Base-by-base conservation (phyloP, 2,113 vertebrate genomes). In the Colaptes auratus region DNA sequence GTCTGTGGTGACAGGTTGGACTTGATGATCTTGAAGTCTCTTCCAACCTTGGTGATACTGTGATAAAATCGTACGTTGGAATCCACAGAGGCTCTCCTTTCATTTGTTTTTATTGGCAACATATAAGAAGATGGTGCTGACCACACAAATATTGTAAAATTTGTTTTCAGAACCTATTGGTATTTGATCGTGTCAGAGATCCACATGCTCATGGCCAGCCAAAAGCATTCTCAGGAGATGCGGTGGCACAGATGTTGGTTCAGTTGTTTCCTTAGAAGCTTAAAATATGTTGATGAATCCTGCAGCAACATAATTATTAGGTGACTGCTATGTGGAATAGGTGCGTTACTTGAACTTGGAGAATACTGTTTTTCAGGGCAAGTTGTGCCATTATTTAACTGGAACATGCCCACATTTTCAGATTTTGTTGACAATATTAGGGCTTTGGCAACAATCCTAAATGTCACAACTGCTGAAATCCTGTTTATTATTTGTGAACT, bases 251-350 rank as follows among this genome's bases (percentile, higher is more conserved):
- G 33, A 35, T 53, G 7, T 48, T 91, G 44, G 4, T 88, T 83
- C n/a, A n/a, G 0, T 75, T 82, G 4, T 82, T 88, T 77, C 60
- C 12, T 55, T 36, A 25, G 42, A 42, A 70, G 21, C 36, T 64
- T 74, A 64, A 48, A 53, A 31, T 5, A 73, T 7, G 12, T 70
- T 39, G 8, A 25, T 64, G 71, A 87, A 64, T 82, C 8, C 67
- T 33, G 10, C 60, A 85, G 14, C 24, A 84, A 17, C 6, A 8
- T 31, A 42, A 72, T 69, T 50, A 30, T 63, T 53, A 59, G 9
- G 20, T 61, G 20, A 24, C 27, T 85, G 3, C 86, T 46, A 15
- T 0, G 9, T 74, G 31, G 72, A 39, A 30, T 92, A 0, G 0
- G 7, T 86, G 24, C 25, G 17, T 65, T 78, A 12, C 15, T 82